phyloP scores from a whole-genome alignment of 2,888 invertebrate genomes.

The Brachyptera risi region DNA sequence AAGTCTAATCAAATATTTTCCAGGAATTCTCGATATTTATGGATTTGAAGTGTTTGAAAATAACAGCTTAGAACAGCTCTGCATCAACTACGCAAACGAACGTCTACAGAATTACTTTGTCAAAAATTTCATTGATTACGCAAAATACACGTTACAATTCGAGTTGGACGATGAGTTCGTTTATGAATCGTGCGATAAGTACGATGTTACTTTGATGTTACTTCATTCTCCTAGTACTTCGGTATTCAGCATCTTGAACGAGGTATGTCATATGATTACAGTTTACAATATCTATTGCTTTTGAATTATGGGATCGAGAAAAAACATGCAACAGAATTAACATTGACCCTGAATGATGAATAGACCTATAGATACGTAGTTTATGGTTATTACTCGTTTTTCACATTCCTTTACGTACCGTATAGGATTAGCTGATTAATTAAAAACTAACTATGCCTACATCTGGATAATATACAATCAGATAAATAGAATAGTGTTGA shows the following conservation, averaged over 20 bases:
- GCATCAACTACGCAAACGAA: constrained; percentile 45
- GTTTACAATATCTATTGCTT: too few species aligned
- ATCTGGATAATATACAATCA: too few species aligned
- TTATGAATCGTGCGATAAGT: constrained; percentile 22
- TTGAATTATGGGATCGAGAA: too few species aligned
- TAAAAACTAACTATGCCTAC: too few species aligned
- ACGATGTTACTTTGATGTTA: constrained; percentile 37
- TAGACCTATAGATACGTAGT: too few species aligned
- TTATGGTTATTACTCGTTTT: too few species aligned
- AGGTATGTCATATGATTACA: constrained; percentile 40
- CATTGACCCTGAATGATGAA: too few species aligned
- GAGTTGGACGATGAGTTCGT: constrained; percentile 40
- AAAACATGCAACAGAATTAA: too few species aligned
- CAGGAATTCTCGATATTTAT: constrained; percentile 44
- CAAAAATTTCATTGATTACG: constrained; percentile 39
- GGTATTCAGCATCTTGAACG: constrained; percentile 43
- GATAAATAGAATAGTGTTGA: too few species aligned
- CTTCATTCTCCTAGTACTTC: constrained; percentile 39
- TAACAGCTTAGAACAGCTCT: constrained; percentile 40
- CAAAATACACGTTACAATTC: constrained; percentile 33
- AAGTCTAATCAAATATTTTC: neutral
- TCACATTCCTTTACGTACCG: too few species aligned
- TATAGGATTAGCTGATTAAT: too few species aligned
- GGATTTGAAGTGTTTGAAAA: constrained; percentile 43
- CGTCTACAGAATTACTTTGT: constrained; percentile 43